Percentiles rank a stretch among this genome's conserved stretches.
These are phyloP conservation scores for Harpagus bidentatus DNA, from an alignment of 2,113 vertebrate species.

Conservation along the genomic window DNA sequence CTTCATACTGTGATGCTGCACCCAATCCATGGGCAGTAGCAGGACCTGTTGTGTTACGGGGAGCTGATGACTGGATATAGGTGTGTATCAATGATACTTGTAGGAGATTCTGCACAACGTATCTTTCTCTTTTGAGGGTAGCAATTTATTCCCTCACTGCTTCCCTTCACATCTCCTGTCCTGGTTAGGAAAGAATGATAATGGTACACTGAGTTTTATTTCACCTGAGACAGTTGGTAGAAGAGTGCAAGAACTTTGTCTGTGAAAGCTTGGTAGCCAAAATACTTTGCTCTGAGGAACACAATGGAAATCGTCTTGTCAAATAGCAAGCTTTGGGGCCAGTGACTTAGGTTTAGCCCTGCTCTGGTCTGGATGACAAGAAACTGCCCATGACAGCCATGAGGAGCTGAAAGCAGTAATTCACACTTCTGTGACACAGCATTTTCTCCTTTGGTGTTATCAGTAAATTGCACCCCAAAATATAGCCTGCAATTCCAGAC, in stretches of 20 bases:
- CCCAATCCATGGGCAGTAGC: not conserved
- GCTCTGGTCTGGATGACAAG: not conserved
- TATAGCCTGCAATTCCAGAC: not conserved
- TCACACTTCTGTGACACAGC: not conserved
- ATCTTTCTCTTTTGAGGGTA: not conserved
- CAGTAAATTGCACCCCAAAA: not conserved
- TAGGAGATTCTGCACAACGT: not conserved
- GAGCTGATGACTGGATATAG: not conserved
- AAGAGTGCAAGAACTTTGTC: not conserved
- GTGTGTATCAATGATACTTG: not conserved
- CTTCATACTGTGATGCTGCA: not conserved
- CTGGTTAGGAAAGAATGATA: not conserved
- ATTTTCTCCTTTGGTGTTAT: not conserved
- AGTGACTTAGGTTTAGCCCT: not conserved
- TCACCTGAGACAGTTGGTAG: not conserved
- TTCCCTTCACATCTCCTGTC: not conserved
- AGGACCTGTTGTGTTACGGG: not conserved
- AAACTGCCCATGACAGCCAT: not conserved
- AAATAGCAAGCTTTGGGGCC: not conserved
- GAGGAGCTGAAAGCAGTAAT: not conserved
- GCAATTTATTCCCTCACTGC: not conserved
- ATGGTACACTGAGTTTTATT: not conserved
- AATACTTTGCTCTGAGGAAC: not conserved
- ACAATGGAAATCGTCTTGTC: not conserved
- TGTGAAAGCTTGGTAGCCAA: not conserved